Evolutionary conservation across 2,888 invertebrate species (phyloP), one percentile per base, ranked within the genome.

Genomic region (Folsomia candida): DNA sequence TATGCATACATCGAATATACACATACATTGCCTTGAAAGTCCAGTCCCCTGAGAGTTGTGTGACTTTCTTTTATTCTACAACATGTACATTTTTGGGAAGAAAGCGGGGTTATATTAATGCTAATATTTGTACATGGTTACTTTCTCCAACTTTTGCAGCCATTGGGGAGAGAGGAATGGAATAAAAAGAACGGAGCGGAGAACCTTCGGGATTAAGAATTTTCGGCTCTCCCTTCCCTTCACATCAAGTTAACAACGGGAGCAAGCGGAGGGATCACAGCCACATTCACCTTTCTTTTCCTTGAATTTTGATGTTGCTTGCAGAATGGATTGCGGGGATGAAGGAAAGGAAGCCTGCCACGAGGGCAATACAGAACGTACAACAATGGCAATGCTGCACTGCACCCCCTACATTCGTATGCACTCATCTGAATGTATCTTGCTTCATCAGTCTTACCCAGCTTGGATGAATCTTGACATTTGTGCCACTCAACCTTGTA

Each of bases 141-240:
- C 9, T 11, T 18, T 59, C 27, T 24, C 58, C 26, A 58, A 27
- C n/a, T n/a, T n/a, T n/a, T n/a, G n/a, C n/a, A n/a, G n/a, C n/a
- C n/a, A 58, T 67, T 20, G 51, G 18, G n/a, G 64, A 27, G n/a
- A 47, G 64, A 64, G 24, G 64, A 37, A 11, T 37, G 28, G 18
- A n/a, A n/a, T n/a, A 64, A 2, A 24, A 18, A 57, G 66, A 26
- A 25, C n/a, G 27, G 27, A 29, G 24, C 18, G 61, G 26, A 25
- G 61, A 61, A 25, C 58, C 24, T 24, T 58, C 20, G 58, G 24
- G 24, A 58, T 58, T 58, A 58, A 58, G 14, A 58, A 20, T 58
- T 58, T n/a, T 58, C 20, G 6, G 58, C 24, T 58, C 24, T n/a
- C 24, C 58, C n/a, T n/a, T 58, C 58, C 20, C 20, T n/a, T 20